A percentile compares a stretch with the other conserved stretches of the same genome.
These are phyloP conservation scores for Galerucella pusilla DNA, from an alignment of 2,888 invertebrate genomes.

Conservation along the genomic window DNA sequence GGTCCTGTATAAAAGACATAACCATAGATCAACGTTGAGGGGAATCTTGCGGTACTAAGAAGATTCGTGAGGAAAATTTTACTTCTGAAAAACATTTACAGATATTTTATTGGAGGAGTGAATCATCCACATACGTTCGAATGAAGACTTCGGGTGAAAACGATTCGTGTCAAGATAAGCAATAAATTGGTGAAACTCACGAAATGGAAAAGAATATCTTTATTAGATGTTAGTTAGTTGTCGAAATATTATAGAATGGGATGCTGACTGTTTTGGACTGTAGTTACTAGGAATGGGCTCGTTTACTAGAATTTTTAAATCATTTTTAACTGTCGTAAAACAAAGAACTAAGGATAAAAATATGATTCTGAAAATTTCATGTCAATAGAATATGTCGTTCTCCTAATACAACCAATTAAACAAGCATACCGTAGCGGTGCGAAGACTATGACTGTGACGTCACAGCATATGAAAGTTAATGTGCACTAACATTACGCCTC, in stretches of 20 bases:
- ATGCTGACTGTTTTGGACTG: no score
- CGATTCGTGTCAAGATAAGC: constrained; percentile 15
- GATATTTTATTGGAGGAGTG: constrained; percentile 33
- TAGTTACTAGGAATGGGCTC: no score
- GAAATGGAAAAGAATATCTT: constrained; percentile 7
- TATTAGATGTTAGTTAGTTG: constrained; percentile 8
- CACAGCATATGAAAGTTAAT: no score
- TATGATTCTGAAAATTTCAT: no score
- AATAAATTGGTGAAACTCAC: constrained; percentile 14
- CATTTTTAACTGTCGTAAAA: no score
- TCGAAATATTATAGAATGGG: background rate
- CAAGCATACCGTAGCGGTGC: no score
- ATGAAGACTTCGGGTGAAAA: constrained; percentile 22
- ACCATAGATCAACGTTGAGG: constrained; percentile 29
- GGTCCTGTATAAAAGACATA: constrained; percentile 19
- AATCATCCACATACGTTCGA: constrained; percentile 27
- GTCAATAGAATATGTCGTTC: no score
- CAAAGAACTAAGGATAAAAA: no score
- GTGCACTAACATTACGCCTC: no score
- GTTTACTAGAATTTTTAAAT: no score
- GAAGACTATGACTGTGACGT: no score
- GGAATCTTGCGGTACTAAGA: constrained; percentile 25
- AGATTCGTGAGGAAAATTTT: constrained; percentile 35
- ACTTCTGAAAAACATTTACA: constrained; percentile 32
- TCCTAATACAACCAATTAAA: no score